These are phyloP conservation scores for Amblyraja radiata DNA, from an alignment of 2,797 vertebrate species.

Conservation along the genomic window DNA sequence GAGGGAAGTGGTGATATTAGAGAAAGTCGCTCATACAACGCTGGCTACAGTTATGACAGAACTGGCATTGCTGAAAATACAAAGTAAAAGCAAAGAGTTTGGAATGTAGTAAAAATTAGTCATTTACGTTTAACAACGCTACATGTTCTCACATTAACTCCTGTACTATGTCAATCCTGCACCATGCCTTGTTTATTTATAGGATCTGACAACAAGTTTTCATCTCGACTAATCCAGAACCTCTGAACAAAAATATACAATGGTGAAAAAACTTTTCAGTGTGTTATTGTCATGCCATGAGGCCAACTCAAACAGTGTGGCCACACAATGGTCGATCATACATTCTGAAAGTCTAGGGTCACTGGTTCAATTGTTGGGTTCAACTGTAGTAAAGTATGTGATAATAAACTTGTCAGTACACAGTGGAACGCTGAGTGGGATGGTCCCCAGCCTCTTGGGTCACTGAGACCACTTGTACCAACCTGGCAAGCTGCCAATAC, in stretches of 20 bases:
- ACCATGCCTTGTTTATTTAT: neutral
- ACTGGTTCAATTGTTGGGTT: constrained; percentile 22
- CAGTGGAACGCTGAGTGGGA: neutral
- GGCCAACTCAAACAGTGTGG: constrained; percentile 12
- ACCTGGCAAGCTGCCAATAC: neutral
- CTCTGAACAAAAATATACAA: constrained; percentile 5
- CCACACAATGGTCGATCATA: neutral
- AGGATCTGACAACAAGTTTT: neutral
- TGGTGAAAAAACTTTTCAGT: neutral
- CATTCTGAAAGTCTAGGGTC: neutral
- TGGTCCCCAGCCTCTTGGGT: neutral
- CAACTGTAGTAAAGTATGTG: constrained; percentile 8
- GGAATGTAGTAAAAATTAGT: neutral
- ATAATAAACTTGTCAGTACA: constrained; percentile 31
- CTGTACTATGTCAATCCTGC: neutral
- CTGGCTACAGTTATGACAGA: neutral
- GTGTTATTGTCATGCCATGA: neutral
- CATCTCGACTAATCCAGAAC: neutral
- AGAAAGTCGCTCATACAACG: too few species aligned
- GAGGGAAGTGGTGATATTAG: neutral
- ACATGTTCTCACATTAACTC: neutral
- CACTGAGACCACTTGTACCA: constrained; percentile 8
- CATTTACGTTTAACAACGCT: neutral
- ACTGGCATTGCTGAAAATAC: neutral
- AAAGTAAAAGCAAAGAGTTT: neutral